phyloP scores from a whole-genome alignment of 2,113 vertebrate genomes.

The Chlamydotis undulata region DNA sequence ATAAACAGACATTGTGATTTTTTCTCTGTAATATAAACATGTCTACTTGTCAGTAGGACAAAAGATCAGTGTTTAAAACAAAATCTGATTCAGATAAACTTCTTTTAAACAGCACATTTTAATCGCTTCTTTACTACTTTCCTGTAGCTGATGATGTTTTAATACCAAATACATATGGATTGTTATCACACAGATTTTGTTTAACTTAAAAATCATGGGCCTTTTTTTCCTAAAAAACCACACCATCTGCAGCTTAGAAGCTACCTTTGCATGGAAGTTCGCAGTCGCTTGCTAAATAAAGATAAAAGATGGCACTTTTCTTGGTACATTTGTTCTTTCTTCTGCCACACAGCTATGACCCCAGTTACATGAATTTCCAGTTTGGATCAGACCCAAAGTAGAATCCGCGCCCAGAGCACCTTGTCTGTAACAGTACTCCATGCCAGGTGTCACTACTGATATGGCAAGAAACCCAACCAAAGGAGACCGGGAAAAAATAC shows the following conservation, averaged over 20 bases:
- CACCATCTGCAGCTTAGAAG: background rate
- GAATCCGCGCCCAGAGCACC: background rate
- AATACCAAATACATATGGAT: background rate
- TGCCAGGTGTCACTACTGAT: background rate
- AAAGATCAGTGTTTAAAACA: background rate
- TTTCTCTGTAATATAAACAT: background rate
- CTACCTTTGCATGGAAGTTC: background rate
- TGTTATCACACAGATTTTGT: no score
- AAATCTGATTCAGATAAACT: background rate
- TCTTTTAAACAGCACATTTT: background rate
- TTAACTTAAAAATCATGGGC: no score
- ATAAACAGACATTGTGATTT: background rate
- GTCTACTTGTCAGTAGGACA: background rate
- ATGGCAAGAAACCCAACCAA: background rate
- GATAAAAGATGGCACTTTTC: background rate
- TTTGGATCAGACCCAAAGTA: no score
- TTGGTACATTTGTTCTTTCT: background rate
- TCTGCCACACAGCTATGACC: background rate
- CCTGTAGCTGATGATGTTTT: background rate
- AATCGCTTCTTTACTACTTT: background rate
- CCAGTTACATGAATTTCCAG: background rate
- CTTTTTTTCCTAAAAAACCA: background rate
- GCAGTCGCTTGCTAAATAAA: no score
- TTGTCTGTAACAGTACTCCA: no score
- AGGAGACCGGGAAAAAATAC: background rate